Evolutionary conservation across 1,140 invertebrate species (phyloP).

Genomic region (Aphis gossypii): DNA sequence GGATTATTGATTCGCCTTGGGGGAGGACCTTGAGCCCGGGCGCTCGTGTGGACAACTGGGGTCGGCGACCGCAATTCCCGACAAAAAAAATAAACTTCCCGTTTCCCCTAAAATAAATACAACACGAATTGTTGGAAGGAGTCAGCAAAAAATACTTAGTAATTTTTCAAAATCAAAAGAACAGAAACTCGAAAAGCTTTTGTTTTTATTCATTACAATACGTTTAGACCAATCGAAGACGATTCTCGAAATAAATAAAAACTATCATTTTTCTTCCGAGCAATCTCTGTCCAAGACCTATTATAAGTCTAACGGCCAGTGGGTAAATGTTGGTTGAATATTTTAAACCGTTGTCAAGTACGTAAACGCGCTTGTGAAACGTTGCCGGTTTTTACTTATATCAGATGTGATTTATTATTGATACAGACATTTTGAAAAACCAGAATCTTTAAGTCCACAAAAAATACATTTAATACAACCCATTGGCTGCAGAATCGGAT

Average conservation of each 20-base stretch:
- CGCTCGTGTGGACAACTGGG: slow-evolving; percentile 32
- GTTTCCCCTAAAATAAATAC: not conserved
- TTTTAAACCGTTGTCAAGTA: not conserved
- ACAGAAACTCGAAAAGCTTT: not conserved
- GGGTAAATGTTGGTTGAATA: not conserved
- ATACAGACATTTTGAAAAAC: not conserved
- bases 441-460: not conserved
- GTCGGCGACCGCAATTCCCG: slow-evolving; percentile 43
- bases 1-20: slow-evolving; percentile 52
- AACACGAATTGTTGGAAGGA: not conserved
- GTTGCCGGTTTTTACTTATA: not conserved
- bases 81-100: slow-evolving; percentile 24
- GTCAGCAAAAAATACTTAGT: not conserved
- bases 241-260: not conserved
- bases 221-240: not conserved
- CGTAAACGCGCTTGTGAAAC: not conserved
- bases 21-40: slow-evolving; percentile 53
- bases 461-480: not conserved
- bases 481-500: not conserved
- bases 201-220: not conserved
- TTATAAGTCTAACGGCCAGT: not conserved
- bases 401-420: not conserved
- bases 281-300: not conserved
- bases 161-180: not conserved
- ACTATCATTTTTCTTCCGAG: not conserved